These are phyloP conservation scores for Sceliomorpha sp. DNA, from an alignment of 2,888 invertebrate genomes.

Conservation along the genomic window DNA sequence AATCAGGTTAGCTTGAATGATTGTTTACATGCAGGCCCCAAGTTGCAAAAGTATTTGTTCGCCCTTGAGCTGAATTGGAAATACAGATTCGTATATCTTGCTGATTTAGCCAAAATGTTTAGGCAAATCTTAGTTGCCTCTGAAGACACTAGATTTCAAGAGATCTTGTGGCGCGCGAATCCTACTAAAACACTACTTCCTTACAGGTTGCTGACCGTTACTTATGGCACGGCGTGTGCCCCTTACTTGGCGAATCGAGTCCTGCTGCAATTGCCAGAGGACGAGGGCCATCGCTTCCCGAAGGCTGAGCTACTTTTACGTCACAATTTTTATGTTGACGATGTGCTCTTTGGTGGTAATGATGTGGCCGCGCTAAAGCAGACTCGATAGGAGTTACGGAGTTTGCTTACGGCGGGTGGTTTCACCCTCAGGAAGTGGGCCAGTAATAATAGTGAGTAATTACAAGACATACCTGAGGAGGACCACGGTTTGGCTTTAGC, in stretches of 20 bases:
- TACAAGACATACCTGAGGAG: not conserved
- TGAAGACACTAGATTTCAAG: not conserved
- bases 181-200: too few relatives aligned
- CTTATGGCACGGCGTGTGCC: too few relatives aligned
- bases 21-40: not conserved
- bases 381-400: not conserved
- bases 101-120: too few relatives aligned
- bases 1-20: not conserved
- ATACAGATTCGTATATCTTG: not conserved
- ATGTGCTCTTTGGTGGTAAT: constrained; percentile 6
- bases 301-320: too few relatives aligned
- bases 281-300: too few relatives aligned
- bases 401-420: constrained; percentile 14
- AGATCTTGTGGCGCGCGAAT: not conserved
- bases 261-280: too few relatives aligned
- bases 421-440: constrained; percentile 7
- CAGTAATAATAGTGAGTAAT: constrained; percentile 1
- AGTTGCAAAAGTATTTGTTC: not conserved
- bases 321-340: too few relatives aligned
- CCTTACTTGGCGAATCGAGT: too few relatives aligned
- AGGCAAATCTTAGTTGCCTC: not conserved
- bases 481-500: constrained; percentile 11
- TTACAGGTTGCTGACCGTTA: too few relatives aligned
- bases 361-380: too few relatives aligned
- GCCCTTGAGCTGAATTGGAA: not conserved